Percentiles rank a stretch among this genome's conserved stretches.
These are phyloP conservation scores for Pseudococcus jackbeardsleyi DNA, from an alignment of 2,888 invertebrate genomes.

Conservation along the genomic window DNA sequence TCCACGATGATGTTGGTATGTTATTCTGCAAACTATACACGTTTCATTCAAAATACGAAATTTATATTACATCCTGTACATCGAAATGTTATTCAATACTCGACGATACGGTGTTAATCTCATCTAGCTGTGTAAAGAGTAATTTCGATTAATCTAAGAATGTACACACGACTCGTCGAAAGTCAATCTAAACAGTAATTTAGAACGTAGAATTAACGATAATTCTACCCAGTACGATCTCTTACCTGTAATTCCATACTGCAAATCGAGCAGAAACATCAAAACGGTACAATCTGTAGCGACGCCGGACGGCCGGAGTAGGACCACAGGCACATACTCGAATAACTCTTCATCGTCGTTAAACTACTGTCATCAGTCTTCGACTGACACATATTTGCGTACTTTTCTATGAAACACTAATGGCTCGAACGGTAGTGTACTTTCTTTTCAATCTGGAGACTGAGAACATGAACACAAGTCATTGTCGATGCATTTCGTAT, in stretches of 20 bases:
- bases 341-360: not conserved
- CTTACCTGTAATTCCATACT: slow-evolving; percentile 13
- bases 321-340: not conserved
- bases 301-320: not conserved
- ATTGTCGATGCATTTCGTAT: slow-evolving; percentile 26
- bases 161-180: not conserved
- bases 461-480: slow-evolving; percentile 7
- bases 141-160: not conserved
- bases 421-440: slow-evolving; percentile 9
- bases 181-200: not conserved
- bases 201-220: not conserved
- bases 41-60: not conserved
- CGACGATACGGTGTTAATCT: not conserved
- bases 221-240: not conserved
- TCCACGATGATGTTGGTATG: not conserved
- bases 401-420: slow-evolving; percentile 36
- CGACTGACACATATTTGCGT: slow-evolving; percentile 45
- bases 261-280: not conserved
- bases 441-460: slow-evolving; percentile 45
- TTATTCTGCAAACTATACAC: not conserved
- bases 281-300: not conserved
- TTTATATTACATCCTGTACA: slow-evolving; percentile 5
- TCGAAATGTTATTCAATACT: not conserved
- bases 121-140: not conserved
- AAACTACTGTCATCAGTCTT: not conserved